phyloP scores from a whole-genome alignment of 2,888 invertebrate genomes.

The Yponomeuta plumbellus region DNA sequence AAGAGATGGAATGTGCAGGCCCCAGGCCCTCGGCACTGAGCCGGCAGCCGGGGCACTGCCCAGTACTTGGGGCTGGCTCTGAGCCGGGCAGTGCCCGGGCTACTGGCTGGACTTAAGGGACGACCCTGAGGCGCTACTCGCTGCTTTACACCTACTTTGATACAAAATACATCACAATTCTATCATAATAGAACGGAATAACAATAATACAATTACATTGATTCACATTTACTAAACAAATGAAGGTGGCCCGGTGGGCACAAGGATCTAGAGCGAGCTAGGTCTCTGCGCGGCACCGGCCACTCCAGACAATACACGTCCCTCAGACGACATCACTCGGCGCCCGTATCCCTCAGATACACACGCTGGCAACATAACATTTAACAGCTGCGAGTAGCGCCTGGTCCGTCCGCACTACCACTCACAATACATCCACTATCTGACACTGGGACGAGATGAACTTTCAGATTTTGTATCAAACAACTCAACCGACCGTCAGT shows the following conservation, averaged over 20 bases:
- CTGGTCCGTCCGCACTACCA: constrained; percentile 49
- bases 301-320: constrained; percentile 60
- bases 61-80: constrained; percentile 18
- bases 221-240: constrained; percentile 49
- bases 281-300: constrained; percentile 35
- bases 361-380: constrained; percentile 47
- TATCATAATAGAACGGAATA: constrained; percentile 62
- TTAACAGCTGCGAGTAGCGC: constrained; percentile 65
- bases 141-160: constrained; percentile 40
- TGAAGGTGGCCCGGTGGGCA: constrained; percentile 14
- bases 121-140: constrained; percentile 50
- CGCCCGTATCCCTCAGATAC: constrained; percentile 20
- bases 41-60: neutral
- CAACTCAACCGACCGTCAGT: constrained; percentile 32
- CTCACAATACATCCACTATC: constrained; percentile 54
- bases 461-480: constrained; percentile 11
- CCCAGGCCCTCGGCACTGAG: constrained; percentile 36
- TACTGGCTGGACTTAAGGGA: constrained; percentile 33
- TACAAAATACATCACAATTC: constrained; percentile 62
- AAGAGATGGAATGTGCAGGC: constrained; percentile 69
- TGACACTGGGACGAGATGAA: constrained; percentile 44
- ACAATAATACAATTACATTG: constrained; percentile 68
- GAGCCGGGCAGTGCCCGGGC: constrained; percentile 17
- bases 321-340: constrained; percentile 26
- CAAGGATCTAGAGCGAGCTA: constrained; percentile 22